Percentiles rank a stretch among this genome's conserved stretches.
phyloP scores from a whole-genome alignment of 2,888 invertebrate species.

The Furcula furcula region DNA sequence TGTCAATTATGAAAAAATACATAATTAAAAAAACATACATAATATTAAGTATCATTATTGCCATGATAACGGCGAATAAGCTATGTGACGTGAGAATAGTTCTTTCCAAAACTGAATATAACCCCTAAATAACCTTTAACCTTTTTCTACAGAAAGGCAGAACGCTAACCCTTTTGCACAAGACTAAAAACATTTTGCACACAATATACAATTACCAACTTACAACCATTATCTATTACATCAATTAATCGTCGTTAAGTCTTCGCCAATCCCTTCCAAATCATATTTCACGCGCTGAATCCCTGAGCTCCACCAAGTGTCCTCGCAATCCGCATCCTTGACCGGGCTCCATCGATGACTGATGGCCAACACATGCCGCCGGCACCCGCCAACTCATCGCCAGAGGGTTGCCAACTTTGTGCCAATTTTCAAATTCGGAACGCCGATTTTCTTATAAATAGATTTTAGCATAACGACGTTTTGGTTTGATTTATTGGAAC shows the following conservation, averaged over 20 bases:
- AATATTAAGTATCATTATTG: too few relatives aligned
- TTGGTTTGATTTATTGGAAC: constrained; percentile 1
- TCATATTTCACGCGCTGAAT: constrained; percentile 36
- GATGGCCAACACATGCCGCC: constrained; percentile 71
- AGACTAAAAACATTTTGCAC: too few relatives aligned
- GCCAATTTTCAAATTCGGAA: constrained; percentile 14
- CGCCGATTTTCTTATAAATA: constrained; percentile 3
- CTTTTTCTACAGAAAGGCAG: too few relatives aligned
- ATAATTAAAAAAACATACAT: too few relatives aligned
- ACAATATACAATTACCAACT: not conserved
- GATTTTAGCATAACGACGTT: not conserved
- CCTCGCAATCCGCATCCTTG: constrained; percentile 70
- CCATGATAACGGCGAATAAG: too few relatives aligned
- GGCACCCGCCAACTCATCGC: constrained; percentile 70
- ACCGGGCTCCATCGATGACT: constrained; percentile 74
- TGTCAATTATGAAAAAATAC: too few relatives aligned
- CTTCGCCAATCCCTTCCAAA: constrained; percentile 24
- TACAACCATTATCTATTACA: not conserved
- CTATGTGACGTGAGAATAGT: too few relatives aligned
- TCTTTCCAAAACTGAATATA: too few relatives aligned
- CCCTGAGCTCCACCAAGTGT: constrained; percentile 50
- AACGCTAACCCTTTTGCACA: too few relatives aligned
- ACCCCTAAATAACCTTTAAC: too few relatives aligned
- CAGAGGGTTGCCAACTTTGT: constrained; percentile 44
- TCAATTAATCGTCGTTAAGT: not conserved